phyloP scores from a whole-genome alignment of 2,113 vertebrate genomes.

The Amphilophus citrinellus region DNA sequence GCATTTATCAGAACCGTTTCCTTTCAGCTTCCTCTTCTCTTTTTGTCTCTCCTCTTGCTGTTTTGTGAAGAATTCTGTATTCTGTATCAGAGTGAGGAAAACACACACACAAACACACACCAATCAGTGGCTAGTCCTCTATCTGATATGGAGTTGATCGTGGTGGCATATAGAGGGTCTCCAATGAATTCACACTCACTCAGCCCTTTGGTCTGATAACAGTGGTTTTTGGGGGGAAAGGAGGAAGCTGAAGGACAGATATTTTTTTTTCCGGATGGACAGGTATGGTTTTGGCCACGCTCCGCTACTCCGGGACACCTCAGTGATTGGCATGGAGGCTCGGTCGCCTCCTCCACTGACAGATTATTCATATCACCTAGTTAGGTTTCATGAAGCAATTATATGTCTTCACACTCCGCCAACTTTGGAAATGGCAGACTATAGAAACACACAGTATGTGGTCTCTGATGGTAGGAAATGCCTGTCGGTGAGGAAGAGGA shows the following conservation, averaged over 20 bases:
- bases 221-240: constrained; percentile 12
- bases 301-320: constrained; percentile 63
- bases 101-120: constrained; percentile 43
- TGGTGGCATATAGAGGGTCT: constrained; percentile 47
- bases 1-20: constrained; percentile 49
- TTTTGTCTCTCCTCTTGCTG: constrained; percentile 15
- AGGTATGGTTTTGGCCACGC: constrained; percentile 69
- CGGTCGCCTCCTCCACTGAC: constrained; percentile 66
- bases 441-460: constrained; percentile 53
- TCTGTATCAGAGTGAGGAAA: constrained; percentile 6
- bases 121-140: constrained; percentile 46
- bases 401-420: constrained; percentile 77
- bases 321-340: constrained; percentile 70
- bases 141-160: constrained; percentile 65
- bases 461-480: constrained; percentile 50
- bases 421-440: constrained; percentile 74
- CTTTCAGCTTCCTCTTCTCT: neutral
- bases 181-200: constrained; percentile 46
- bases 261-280: constrained; percentile 72
- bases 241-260: constrained; percentile 68
- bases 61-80: constrained; percentile 26
- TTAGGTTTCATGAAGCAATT: constrained; percentile 82
- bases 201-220: constrained; percentile 66
- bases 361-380: constrained; percentile 82
- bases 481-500: constrained; percentile 52